A percentile compares a stretch with the other conserved stretches of the same genome.
These are phyloP conservation scores for Ichneumon xanthorius DNA, from an alignment of 2,888 invertebrate genomes.

Conservation along the genomic window DNA sequence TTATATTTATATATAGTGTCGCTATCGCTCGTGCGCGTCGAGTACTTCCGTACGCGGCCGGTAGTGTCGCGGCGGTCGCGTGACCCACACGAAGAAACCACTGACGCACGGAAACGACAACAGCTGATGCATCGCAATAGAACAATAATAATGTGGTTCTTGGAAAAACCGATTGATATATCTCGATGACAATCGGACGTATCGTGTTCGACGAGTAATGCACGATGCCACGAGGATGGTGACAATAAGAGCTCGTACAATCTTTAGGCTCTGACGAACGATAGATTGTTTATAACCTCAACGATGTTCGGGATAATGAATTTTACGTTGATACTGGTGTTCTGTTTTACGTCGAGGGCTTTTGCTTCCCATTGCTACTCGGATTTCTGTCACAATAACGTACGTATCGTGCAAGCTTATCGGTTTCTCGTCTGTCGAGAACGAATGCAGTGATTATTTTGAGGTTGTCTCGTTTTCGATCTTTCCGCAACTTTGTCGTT, in stretches of 20 bases:
- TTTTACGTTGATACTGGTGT: slow-evolving; percentile 67
- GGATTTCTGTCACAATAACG: slow-evolving; percentile 77
- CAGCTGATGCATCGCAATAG: neutral
- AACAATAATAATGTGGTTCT: slow-evolving; percentile 7
- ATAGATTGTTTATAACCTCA: slow-evolving; percentile 70
- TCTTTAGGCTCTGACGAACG: slow-evolving; percentile 21
- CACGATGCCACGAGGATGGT: slow-evolving; percentile 15
- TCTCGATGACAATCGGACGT: neutral
- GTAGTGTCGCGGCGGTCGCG: neutral
- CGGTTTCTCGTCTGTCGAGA: neutral
- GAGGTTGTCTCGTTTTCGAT: slow-evolving; percentile 51
- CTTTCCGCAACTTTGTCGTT: neutral
- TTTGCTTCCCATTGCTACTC: slow-evolving; percentile 76
- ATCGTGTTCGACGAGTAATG: slow-evolving; percentile 3
- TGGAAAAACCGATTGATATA: slow-evolving; percentile 13
- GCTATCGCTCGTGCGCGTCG: neutral
- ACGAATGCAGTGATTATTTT: slow-evolving; percentile 10
- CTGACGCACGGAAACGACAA: neutral
- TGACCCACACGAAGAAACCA: neutral
- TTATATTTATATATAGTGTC: neutral
- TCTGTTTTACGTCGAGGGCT: slow-evolving; percentile 62
- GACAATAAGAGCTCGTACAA: slow-evolving; percentile 14
- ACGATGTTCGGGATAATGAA: slow-evolving; percentile 70
- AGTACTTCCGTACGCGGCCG: neutral
- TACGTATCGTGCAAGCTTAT: slow-evolving; percentile 64